Percentiles rank a stretch among this genome's conserved stretches.
Evolutionary conservation across 2,888 invertebrate species (phyloP).

Genomic region (Drosophila bunnanda): DNA sequence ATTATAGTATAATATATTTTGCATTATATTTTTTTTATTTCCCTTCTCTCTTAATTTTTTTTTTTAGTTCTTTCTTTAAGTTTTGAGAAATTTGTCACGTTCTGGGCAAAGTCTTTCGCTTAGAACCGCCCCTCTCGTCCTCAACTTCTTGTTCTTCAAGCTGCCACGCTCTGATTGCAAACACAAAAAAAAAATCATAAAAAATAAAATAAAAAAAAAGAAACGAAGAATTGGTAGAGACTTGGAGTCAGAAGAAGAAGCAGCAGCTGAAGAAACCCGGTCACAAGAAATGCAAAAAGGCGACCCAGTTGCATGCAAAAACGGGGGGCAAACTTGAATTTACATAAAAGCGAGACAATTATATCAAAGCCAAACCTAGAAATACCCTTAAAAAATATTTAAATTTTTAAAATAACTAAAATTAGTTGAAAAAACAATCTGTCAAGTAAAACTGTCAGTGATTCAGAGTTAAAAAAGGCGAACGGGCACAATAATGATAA

Average conservation of each 20-base stretch:
- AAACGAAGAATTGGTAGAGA: constrained; percentile 17
- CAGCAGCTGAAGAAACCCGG: constrained; percentile 26
- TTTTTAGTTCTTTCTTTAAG: constrained; percentile 1
- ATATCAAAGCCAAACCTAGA: background rate
- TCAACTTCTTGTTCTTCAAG: constrained; percentile 12
- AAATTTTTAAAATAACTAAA: background rate
- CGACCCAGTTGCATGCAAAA: constrained; percentile 42
- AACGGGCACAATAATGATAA: too few species aligned
- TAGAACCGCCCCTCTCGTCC: background rate
- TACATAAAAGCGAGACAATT: constrained; percentile 30
- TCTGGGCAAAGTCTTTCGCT: constrained; percentile 59
- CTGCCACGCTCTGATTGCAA: constrained; percentile 53
- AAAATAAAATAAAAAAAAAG: background rate
- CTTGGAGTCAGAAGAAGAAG: constrained; percentile 25
- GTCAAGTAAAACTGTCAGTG: background rate
- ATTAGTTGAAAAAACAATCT: background rate
- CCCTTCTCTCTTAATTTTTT: background rate
- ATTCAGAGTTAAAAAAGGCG: too few species aligned
- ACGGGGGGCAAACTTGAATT: constrained; percentile 31
- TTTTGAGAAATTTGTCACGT: constrained; percentile 79
- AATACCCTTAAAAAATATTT: background rate
- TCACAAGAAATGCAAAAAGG: constrained; percentile 31
- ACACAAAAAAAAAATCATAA: constrained; percentile 13
- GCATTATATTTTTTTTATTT: background rate
- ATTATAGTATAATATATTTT: background rate